phyloP scores from a whole-genome alignment of 1,140 invertebrate genomes.

The Apocrypta bakeri region DNA sequence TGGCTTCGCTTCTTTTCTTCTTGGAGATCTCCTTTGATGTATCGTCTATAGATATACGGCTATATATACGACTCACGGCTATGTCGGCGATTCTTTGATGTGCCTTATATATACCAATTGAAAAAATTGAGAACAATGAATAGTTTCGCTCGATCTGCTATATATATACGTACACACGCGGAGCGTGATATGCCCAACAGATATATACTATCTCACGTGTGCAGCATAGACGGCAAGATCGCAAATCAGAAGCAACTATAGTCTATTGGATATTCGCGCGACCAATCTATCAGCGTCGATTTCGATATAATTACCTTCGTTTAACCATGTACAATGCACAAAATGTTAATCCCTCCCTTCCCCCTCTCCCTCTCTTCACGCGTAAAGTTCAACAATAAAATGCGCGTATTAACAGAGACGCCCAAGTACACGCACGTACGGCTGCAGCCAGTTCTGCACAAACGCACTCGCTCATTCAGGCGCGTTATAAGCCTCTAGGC shows the following conservation, averaged over 20 bases:
- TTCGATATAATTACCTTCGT: background rate
- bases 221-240: background rate
- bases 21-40: too few relatives aligned
- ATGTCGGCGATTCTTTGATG: slow-evolving; percentile 20
- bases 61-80: background rate
- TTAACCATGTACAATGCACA: background rate
- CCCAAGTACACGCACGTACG: background rate
- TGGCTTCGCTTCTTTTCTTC: too few relatives aligned
- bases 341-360: too few relatives aligned
- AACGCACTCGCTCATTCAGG: slow-evolving; percentile 11
- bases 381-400: background rate
- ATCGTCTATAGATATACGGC: too few relatives aligned
- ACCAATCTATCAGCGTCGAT: background rate
- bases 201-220: background rate
- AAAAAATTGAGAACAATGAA: slow-evolving; percentile 41
- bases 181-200: background rate
- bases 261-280: background rate
- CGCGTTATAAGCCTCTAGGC: slow-evolving; percentile 51
- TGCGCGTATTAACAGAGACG: background rate
- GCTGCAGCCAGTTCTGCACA: background rate
- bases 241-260: slow-evolving; percentile 12
- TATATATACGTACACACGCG: background rate
- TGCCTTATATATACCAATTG: slow-evolving; percentile 8
- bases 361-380: too few relatives aligned
- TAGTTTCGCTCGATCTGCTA: background rate